Base-by-base conservation (phyloP, 2,113 vertebrate species). In the Phrynosoma blainvillii region DNA sequence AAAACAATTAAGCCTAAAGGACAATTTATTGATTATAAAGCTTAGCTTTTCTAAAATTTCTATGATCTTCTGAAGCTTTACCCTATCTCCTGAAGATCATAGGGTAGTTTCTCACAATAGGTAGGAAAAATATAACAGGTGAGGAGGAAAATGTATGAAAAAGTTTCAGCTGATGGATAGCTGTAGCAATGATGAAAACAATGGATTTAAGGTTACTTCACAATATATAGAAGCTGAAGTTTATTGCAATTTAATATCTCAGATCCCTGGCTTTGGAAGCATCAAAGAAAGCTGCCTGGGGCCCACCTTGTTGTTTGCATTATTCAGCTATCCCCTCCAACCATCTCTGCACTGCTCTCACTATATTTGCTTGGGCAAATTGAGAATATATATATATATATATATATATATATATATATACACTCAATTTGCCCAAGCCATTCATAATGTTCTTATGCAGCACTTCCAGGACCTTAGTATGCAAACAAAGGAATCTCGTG, bases 301-400 rank as follows among this genome's bases (percentile, higher is more conserved):
- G 59, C 14, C 1, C 59, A 62, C 59, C 59, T 18, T 18, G 13
- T 90, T 85, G 88, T 87, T 89, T 89, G 80, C 90, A 90, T 90
- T 56, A 27, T 74, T 47, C 84, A 75, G 79, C 83, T 88, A 12
- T 56, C 70, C 78, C 47, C 7, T 21, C 36, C 68, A 74, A 59
- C 11, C 16, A 10, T 18, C 52, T 20, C 27, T 90, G 91, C 89
- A 86, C 92, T 82, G 92, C 90, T 68, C 56, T 59, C 56, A 66
- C 90, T 36, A 36, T 36, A 36, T 36, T 36, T 36, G 36, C 36
- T 36, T 36, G 36, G 47, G 68, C 59, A 78, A 36, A 36, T 36
- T 65, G 9, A 32, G 59, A 42, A 36, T 36, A 36, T 36, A 36
- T 36, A 87, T 88, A 90, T 88, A 54, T 27, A 36, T 36, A 36